phyloP scores from a whole-genome alignment of 2,113 vertebrate species.

The Varanus salvator region DNA sequence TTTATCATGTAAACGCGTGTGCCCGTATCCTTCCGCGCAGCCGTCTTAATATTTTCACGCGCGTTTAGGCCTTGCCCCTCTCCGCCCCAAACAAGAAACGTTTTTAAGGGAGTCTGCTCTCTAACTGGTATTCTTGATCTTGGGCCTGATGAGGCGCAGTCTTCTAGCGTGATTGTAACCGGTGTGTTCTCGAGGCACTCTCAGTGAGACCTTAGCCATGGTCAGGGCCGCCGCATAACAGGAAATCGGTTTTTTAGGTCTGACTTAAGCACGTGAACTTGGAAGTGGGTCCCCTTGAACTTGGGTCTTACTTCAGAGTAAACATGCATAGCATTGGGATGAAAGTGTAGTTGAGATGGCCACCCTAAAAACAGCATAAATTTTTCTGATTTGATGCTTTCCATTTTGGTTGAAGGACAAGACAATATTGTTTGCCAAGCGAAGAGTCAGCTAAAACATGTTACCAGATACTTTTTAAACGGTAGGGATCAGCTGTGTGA shows the following conservation, averaged over 20 bases:
- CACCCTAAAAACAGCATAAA: too few relatives aligned
- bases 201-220: background rate
- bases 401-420: too few relatives aligned
- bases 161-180: background rate
- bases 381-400: too few relatives aligned
- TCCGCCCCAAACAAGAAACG: too few relatives aligned
- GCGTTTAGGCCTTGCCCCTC: too few relatives aligned
- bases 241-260: background rate
- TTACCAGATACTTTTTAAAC: too few relatives aligned
- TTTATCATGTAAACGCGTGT: background rate
- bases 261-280: background rate
- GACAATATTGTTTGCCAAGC: too few relatives aligned
- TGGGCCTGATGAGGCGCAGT: background rate
- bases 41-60: too few relatives aligned
- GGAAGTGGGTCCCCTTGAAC: background rate
- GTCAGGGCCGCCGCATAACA: background rate
- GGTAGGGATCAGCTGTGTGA: too few relatives aligned
- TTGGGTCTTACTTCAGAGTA: background rate
- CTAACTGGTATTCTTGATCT: background rate
- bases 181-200: background rate
- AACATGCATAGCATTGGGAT: background rate
- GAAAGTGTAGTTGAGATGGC: background rate
- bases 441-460: too few relatives aligned
- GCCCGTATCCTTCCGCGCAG: constrained; percentile 22
- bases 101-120: too few relatives aligned